Evolutionary conservation across 1,140 invertebrate genomes (phyloP).

Genomic region (Pseudachorutes palmiensis): DNA sequence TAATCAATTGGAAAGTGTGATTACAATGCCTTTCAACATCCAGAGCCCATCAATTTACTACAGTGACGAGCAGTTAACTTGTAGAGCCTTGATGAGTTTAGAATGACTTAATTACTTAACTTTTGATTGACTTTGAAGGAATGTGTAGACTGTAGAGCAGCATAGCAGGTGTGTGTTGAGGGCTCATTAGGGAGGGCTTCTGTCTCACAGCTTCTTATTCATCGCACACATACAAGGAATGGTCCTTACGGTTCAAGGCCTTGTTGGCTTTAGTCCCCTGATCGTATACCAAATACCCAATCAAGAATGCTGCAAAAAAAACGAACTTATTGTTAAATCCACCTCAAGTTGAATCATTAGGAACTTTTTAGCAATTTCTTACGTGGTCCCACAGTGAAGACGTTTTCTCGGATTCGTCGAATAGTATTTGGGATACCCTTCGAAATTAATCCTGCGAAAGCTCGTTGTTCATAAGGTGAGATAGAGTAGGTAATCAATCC

Average conservation of each 20-base stretch:
- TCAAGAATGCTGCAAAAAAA: background rate
- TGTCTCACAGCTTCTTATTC: background rate
- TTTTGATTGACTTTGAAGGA: no score
- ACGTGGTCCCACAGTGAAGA: constrained; percentile 61
- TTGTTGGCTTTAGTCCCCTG: background rate
- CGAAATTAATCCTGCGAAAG: constrained; percentile 65
- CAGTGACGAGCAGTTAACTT: no score
- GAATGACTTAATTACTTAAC: no score
- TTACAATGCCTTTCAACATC: no score
- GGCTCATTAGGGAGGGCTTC: no score
- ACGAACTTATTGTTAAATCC: background rate
- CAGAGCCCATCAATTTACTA: no score
- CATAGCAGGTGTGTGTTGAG: no score
- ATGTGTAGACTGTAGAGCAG: no score
- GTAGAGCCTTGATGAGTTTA: no score
- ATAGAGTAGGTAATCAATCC: constrained; percentile 73
- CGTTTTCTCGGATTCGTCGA: constrained; percentile 56
- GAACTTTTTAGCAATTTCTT: background rate
- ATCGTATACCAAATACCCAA: background rate
- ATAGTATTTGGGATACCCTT: constrained; percentile 68
- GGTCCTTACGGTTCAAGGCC: background rate
- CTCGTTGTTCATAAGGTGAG: constrained; percentile 78
- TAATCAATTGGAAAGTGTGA: no score
- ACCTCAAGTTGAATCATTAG: no score
- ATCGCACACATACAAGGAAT: background rate